phyloP scores from a whole-genome alignment of 2,113 vertebrate genomes.

The Myxocyprinus asiaticus region DNA sequence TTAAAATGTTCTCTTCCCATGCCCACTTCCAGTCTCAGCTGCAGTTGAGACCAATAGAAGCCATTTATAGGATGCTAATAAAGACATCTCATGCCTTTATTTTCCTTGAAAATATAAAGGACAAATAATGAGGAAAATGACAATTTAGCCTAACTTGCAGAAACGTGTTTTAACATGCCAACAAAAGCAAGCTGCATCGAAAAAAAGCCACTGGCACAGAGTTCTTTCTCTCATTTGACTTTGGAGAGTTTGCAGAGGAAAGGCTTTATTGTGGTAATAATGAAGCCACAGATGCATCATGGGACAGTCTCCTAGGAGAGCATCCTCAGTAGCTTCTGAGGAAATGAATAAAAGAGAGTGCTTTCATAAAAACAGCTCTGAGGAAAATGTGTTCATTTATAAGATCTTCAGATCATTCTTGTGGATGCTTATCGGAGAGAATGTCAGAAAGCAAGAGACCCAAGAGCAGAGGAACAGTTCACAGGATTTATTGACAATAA shows the following conservation, averaged over 20 bases:
- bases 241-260: not conserved
- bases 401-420: not conserved
- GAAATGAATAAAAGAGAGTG: slow-evolving; percentile 47
- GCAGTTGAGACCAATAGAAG: not conserved
- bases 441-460: too few species aligned
- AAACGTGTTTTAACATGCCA: not conserved
- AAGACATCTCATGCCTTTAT: not conserved
- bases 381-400: too few species aligned
- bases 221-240: not conserved
- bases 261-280: slow-evolving; percentile 59
- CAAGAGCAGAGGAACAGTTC: too few species aligned
- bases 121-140: slow-evolving; percentile 10
- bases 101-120: not conserved
- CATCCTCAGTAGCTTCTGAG: slow-evolving; percentile 60
- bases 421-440: not conserved
- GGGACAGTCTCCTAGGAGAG: slow-evolving; percentile 54
- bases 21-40: slow-evolving; percentile 13
- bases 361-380: not conserved
- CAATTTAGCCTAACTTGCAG: not conserved
- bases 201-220: too few species aligned
- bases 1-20: not conserved
- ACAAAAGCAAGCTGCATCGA: not conserved
- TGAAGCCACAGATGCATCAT: slow-evolving; percentile 52
- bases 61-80: not conserved
- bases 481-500: too few species aligned